These are phyloP conservation scores for Hormaphis cornu DNA, from an alignment of 1,140 invertebrate species.

Conservation along the genomic window DNA sequence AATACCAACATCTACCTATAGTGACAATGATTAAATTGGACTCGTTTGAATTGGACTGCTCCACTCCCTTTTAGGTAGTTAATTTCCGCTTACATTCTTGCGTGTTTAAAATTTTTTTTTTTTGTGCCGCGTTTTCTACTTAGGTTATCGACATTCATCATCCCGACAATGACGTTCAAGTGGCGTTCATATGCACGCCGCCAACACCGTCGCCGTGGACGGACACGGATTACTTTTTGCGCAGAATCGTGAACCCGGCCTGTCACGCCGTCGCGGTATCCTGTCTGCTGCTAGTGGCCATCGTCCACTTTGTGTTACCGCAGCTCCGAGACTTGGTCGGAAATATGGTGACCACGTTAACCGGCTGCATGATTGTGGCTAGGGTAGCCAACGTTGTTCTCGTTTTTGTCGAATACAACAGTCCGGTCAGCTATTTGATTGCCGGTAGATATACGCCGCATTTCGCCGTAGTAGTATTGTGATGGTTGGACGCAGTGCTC, in stretches of 20 bases:
- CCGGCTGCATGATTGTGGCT: slow-evolving; percentile 60
- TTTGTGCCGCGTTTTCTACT: slow-evolving; percentile 34
- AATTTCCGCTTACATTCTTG: too few relatives aligned
- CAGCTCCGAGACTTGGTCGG: slow-evolving; percentile 70
- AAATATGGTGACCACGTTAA: slow-evolving; percentile 71
- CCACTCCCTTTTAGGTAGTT: too few relatives aligned
- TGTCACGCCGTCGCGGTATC: slow-evolving; percentile 62
- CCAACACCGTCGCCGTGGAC: slow-evolving; percentile 56
- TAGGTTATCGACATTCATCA: not conserved
- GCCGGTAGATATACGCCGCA: slow-evolving; percentile 49
- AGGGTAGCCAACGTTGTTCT: slow-evolving; percentile 67
- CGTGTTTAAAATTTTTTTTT: not conserved
- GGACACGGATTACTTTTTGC: slow-evolving; percentile 60
- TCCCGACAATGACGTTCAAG: slow-evolving; percentile 45
- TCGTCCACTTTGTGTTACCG: slow-evolving; percentile 75
- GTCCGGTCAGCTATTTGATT: slow-evolving; percentile 65
- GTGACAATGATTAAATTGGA: too few relatives aligned
- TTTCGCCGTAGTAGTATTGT: too few relatives aligned
- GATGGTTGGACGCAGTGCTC: too few relatives aligned
- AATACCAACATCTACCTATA: too few relatives aligned
- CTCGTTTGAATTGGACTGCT: too few relatives aligned
- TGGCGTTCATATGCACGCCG: slow-evolving; percentile 64
- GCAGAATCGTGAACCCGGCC: slow-evolving; percentile 61
- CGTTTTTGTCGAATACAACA: slow-evolving; percentile 67
- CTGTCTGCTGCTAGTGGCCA: slow-evolving; percentile 59